Evolutionary conservation across 2,888 invertebrate genomes (phyloP).

Genomic region (Apotomis capreana): DNA sequence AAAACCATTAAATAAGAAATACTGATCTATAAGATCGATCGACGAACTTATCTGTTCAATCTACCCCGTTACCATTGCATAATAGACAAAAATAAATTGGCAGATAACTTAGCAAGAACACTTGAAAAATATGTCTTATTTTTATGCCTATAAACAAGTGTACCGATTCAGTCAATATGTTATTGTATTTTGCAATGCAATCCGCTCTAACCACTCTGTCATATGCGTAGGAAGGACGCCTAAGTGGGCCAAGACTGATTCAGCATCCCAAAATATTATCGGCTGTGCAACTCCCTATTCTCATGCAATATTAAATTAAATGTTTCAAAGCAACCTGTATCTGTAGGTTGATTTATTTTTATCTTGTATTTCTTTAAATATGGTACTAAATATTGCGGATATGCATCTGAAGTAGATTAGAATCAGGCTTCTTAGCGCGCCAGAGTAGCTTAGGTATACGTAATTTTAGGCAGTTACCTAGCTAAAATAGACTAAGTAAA

Average conservation of each 20-base stretch:
- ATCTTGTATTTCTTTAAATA: too few relatives aligned
- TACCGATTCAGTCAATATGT: not conserved
- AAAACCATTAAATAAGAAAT: too few relatives aligned
- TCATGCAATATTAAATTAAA: not conserved
- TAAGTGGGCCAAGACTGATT: constrained; percentile 35
- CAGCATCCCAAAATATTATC: constrained; percentile 35
- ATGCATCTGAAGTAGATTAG: too few relatives aligned
- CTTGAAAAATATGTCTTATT: not conserved
- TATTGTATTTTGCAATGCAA: constrained; percentile 24
- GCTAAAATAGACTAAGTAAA: not conserved
- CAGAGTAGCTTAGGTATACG: too few relatives aligned
- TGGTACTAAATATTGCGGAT: too few relatives aligned
- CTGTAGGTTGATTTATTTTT: too few relatives aligned
- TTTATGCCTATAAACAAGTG: not conserved
- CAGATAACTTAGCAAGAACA: not conserved
- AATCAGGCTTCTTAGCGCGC: too few relatives aligned
- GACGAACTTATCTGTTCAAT: too few relatives aligned
- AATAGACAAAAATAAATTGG: not conserved
- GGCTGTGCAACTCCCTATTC: constrained; percentile 15
- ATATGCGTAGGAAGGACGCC: constrained; percentile 33
- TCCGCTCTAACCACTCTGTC: constrained; percentile 30
- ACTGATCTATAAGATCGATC: too few relatives aligned
- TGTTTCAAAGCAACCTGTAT: not conserved
- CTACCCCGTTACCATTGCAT: too few relatives aligned
- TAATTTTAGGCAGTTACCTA: too few relatives aligned